These are phyloP conservation scores for Monoplex corrugatus DNA, from an alignment of 2,888 invertebrate genomes.

Conservation along the genomic window DNA sequence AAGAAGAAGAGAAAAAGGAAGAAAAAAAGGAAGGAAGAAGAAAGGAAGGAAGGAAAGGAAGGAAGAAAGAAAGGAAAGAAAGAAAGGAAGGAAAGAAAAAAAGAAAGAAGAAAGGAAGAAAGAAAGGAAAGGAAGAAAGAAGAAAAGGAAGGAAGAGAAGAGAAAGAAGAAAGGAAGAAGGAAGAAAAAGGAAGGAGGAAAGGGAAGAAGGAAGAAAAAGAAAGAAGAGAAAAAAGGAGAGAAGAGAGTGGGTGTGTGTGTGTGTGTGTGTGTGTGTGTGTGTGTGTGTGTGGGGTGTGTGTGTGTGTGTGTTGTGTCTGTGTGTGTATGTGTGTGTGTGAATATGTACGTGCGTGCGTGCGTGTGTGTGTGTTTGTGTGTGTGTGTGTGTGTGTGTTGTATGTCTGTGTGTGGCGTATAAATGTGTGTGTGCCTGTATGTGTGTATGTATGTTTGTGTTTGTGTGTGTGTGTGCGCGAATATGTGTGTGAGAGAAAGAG, in stretches of 20 bases:
- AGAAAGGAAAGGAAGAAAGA: neutral
- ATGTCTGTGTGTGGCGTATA: too few relatives aligned
- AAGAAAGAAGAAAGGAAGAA: neutral
- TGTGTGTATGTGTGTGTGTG: too few relatives aligned
- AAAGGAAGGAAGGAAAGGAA: neutral
- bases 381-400: too few relatives aligned
- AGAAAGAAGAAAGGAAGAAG: neutral
- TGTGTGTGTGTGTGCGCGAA: too few relatives aligned
- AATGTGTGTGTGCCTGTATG: too few relatives aligned
- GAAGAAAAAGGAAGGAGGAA: neutral
- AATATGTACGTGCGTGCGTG: too few relatives aligned
- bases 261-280: conserved; percentile 15
- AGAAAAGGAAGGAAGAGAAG: too few relatives aligned
- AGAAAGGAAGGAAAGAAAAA: neutral
- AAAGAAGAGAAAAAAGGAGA: neutral
- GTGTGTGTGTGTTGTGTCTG: too few relatives aligned
- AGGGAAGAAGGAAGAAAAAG: neutral
- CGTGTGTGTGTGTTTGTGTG: too few relatives aligned
- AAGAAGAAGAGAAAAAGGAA: neutral
- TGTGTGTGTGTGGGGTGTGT: neutral
- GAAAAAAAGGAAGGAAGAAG: neutral
- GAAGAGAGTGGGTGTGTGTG: neutral
- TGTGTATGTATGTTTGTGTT: too few relatives aligned
- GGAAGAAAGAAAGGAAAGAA: neutral
- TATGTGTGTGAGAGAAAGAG: neutral